Evolutionary conservation across 2,113 vertebrate species (phyloP).

Genomic region (Macrotis lagotis): DNA sequence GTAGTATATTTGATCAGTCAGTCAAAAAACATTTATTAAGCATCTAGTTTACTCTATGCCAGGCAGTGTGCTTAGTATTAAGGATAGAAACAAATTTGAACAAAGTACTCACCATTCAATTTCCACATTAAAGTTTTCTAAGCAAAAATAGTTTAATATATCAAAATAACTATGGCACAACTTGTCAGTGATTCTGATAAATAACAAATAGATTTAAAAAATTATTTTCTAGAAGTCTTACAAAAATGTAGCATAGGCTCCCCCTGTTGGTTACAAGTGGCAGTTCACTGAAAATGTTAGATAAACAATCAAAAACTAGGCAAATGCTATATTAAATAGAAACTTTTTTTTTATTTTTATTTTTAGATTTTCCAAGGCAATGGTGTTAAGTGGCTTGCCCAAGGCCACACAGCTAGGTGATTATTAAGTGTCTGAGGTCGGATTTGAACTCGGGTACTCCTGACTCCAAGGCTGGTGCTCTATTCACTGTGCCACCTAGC

Average conservation of each 20-base stretch:
- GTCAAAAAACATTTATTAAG: not conserved
- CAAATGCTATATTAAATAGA: slow-evolving; percentile 27
- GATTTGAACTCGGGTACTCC: no score
- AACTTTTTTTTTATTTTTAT: not conserved
- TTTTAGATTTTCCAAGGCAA: no score
- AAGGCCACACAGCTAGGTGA: no score
- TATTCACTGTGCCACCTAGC: no score
- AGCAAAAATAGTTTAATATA: slow-evolving; percentile 48
- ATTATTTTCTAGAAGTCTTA: not conserved
- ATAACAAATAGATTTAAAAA: not conserved
- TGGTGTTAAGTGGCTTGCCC: no score
- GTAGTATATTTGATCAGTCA: not conserved
- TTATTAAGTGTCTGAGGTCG: no score
- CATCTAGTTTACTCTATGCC: not conserved
- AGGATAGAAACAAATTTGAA: not conserved
- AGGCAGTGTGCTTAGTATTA: not conserved
- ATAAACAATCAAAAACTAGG: not conserved
- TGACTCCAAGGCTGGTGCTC: no score
- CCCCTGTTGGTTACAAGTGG: slow-evolving; percentile 65
- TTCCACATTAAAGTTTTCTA: slow-evolving; percentile 22
- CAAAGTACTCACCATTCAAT: slow-evolving; percentile 18
- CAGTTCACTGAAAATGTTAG: not conserved
- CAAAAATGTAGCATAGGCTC: not conserved
- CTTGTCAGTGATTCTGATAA: slow-evolving; percentile 12
- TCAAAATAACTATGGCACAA: slow-evolving; percentile 11